A percentile compares a stretch with the other conserved stretches of the same genome.
These are phyloP conservation scores for Sternotherus odoratus DNA, from an alignment of 2,797 vertebrate species.

Conservation along the genomic window DNA sequence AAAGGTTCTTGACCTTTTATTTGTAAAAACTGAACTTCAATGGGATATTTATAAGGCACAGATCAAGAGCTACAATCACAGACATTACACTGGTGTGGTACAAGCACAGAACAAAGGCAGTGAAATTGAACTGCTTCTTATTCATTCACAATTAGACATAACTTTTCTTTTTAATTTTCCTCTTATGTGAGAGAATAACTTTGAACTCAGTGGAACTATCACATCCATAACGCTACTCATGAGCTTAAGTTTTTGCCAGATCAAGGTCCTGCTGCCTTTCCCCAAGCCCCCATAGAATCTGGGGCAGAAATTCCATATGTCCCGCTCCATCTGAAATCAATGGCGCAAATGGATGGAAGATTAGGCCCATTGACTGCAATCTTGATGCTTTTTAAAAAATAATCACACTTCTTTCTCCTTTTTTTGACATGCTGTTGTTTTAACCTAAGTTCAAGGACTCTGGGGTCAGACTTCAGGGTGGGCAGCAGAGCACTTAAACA, in stretches of 20 bases:
- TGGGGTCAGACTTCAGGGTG: not conserved
- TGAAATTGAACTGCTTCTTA: not conserved
- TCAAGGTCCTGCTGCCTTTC: not conserved
- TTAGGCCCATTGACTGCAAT: not conserved
- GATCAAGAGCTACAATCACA: not conserved
- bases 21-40: not conserved
- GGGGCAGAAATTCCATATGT: not conserved
- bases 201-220: not conserved
- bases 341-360: not conserved
- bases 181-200: not conserved
- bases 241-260: not conserved
- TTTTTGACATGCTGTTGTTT: not conserved
- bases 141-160: not conserved
- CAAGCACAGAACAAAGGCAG: not conserved
- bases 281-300: not conserved
- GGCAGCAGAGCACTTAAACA: not conserved
- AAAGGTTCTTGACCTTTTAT: not conserved
- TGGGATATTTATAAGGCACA: not conserved
- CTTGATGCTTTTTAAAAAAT: not conserved
- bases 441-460: not conserved
- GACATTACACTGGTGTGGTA: not conserved
- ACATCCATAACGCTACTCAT: not conserved
- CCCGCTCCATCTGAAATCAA: not conserved
- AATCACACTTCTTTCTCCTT: not conserved
- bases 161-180: not conserved